phyloP scores from a whole-genome alignment of 2,888 invertebrate genomes.

The Dasypogon diadema region DNA sequence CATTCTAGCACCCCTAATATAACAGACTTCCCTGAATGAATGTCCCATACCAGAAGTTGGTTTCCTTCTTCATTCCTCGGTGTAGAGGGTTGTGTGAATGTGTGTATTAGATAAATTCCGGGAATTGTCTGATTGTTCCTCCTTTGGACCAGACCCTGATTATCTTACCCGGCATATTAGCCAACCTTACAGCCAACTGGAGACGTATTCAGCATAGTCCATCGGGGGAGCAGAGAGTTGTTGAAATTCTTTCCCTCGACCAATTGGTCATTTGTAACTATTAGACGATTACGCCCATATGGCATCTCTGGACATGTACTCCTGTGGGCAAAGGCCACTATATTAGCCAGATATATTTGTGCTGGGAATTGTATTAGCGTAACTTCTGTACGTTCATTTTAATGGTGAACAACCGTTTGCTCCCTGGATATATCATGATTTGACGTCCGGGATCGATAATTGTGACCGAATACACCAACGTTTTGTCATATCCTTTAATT shows the following conservation, averaged over 20 bases:
- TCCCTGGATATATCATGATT: constrained; percentile 42
- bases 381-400: constrained; percentile 22
- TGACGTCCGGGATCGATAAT: constrained; percentile 8
- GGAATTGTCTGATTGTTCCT: constrained; percentile 29
- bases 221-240: neutral
- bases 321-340: neutral
- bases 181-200: neutral
- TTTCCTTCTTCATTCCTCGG: no score
- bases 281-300: constrained; percentile 29
- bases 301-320: neutral
- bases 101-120: constrained; percentile 25
- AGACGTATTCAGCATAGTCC: neutral
- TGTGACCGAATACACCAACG: constrained; percentile 23
- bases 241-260: constrained; percentile 16
- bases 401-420: constrained; percentile 4
- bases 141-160: constrained; percentile 18
- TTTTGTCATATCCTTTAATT: constrained; percentile 28
- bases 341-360: neutral
- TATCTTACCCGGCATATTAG: neutral
- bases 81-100: neutral
- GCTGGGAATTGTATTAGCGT: constrained; percentile 21
- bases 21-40: neutral
- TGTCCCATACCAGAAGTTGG: neutral
- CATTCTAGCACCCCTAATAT: neutral
- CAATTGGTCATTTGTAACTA: constrained; percentile 41